phyloP scores from a whole-genome alignment of 1,140 invertebrate genomes.

The Euschistus heros region DNA sequence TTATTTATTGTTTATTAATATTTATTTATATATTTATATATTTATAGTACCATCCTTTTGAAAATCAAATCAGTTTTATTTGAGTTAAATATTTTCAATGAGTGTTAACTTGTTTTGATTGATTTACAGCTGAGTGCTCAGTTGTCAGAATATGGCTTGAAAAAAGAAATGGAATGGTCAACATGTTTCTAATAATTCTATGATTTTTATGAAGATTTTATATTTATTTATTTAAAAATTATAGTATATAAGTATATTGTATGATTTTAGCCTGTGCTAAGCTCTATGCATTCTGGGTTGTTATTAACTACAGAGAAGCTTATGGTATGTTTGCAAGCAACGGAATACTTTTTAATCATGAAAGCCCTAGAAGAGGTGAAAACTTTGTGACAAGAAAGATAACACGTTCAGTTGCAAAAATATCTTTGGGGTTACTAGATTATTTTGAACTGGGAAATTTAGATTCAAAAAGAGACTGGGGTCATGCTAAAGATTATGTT shows the following conservation, averaged over 20 bases:
- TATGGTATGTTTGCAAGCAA: constrained; percentile 98
- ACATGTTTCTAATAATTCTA: no score
- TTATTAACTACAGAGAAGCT: constrained; percentile 95
- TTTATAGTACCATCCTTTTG: no score
- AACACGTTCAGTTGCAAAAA: constrained; percentile 94
- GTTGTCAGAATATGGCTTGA: no score
- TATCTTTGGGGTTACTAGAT: constrained; percentile 76
- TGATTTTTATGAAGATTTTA: no score
- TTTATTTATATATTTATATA: no score
- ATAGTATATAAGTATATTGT: constrained; percentile 30
- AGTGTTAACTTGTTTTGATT: no score
- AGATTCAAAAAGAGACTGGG: constrained; percentile 96
- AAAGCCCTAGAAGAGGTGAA: constrained; percentile 93
- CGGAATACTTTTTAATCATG: constrained; percentile 98
- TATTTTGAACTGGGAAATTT: constrained; percentile 88
- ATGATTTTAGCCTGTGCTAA: constrained; percentile 82
- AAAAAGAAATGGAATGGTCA: no score
- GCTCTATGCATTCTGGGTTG: constrained; percentile 98
- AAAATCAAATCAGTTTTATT: no score
- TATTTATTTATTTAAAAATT: neutral
- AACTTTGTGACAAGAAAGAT: constrained; percentile 99
- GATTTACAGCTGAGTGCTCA: no score
- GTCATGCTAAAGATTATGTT: constrained; percentile 97
- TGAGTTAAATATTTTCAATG: no score
- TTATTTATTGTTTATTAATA: no score